Evolutionary conservation across 2,797 vertebrate species (phyloP), one percentile per base, ranked within the genome.

Genomic region (Syndactyla subalaris): DNA sequence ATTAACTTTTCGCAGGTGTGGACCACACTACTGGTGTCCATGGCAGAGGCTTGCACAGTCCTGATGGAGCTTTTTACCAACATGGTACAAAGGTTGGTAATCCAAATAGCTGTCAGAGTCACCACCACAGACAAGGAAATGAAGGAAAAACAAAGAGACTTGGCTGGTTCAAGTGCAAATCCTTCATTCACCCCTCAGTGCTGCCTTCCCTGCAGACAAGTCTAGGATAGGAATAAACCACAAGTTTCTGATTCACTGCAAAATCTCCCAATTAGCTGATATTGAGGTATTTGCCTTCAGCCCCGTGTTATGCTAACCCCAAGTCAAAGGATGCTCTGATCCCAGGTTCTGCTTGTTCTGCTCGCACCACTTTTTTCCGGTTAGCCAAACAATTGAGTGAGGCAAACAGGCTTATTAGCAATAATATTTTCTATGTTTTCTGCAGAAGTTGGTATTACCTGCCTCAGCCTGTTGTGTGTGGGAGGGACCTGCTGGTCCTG

Each of bases 401-500:
- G n/a, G 55, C 21, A 67, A 91, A 65, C 26, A 76, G 32, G 17
- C 14, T 57, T 88, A 30, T 81, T 94, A 65, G n/a, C 22, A 43
- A 30, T 21, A 68, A 72, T 14, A 12, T 32, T 89, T 41, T 82
- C 59, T 85, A 4, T 8, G 20, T 72, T 86, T 91, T 86, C 67
- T 83, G 71, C 61, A 80, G 51, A 72, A 81, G 17, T 12, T 88
- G 75, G 36, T 90, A 46, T 73, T 94, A 92, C 87, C 92, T 92
- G 63, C 73, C 59, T 93, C 83, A 93, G 73, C 19, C 73, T 81
- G 41, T 17, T 85, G 12, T 82, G 67, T 46, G 86, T 77, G 48
- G 92, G 88, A 92, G 73, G 49, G 52, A 90, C 85, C 63, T 83
- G 51, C 70, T 88, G 68, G 89, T 84, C 89, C 85, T 91, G 75